phyloP scores from a whole-genome alignment of 2,113 vertebrate genomes.

The Phocoena phocoena region DNA sequence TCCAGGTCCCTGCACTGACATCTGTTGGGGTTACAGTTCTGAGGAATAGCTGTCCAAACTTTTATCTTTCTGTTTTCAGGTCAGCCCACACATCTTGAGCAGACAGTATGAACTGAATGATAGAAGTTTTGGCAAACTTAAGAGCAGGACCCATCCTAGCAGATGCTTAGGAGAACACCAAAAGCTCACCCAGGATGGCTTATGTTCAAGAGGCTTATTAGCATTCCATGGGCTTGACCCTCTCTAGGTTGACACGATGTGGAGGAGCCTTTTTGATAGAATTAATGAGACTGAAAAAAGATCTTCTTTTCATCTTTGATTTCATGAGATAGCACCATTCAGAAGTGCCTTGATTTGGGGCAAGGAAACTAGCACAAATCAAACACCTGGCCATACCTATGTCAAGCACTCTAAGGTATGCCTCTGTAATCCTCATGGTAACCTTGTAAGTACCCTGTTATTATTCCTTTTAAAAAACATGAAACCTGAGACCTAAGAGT shows the following conservation, averaged over 20 bases:
- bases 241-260: not conserved
- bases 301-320: not conserved
- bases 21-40: accelerated
- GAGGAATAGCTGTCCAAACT: not conserved
- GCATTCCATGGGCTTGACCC: not conserved
- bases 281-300: not conserved
- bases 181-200: not conserved
- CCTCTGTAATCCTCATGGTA: accelerated
- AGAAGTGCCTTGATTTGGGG: not conserved
- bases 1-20: not conserved
- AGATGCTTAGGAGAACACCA: not conserved
- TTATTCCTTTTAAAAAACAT: accelerated
- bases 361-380: not conserved
- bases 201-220: not conserved
- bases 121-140: not conserved
- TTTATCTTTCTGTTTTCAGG: not conserved
- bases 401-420: accelerated
- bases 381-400: accelerated
- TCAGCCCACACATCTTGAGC: not conserved
- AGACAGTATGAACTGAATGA: not conserved
- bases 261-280: not conserved
- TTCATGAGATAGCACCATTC: not conserved
- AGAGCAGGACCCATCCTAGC: not conserved
- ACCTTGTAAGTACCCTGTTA: accelerated
- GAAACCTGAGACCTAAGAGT: not conserved